Conservation (phyloP, 2,113 vertebrate genomes). For the Crotalus tigris region DNA sequence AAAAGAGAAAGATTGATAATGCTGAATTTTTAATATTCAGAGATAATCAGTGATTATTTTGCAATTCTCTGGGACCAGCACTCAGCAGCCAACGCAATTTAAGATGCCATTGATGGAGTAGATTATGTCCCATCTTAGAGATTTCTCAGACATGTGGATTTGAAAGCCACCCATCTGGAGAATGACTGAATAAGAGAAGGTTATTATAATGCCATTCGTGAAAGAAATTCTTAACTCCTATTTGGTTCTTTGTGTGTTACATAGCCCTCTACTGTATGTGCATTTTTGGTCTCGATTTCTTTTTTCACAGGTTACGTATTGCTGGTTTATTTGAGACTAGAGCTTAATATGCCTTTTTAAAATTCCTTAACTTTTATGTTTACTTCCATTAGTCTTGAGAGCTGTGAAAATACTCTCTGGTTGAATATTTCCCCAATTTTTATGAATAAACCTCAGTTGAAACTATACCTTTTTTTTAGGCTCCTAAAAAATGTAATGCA, state of each 20-base stretch:
- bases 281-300: background rate
- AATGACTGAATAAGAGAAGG: background rate
- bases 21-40: background rate
- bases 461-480: background rate
- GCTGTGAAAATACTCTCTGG: background rate
- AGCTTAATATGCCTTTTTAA: background rate
- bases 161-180: background rate
- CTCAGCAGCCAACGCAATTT: too few species aligned
- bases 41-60: background rate
- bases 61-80: background rate
- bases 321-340: background rate
- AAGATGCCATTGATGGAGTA: background rate
- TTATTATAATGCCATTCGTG: background rate
- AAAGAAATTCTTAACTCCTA: background rate
- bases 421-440: background rate
- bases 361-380: background rate
- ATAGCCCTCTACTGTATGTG: background rate
- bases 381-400: background rate
- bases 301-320: background rate
- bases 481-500: background rate
- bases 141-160: background rate
- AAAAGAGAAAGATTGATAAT: background rate
- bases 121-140: background rate
- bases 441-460: background rate
- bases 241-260: too few species aligned